Conservation (phyloP, 2,113 vertebrate species). For the Pseudopodoces humilis region DNA sequence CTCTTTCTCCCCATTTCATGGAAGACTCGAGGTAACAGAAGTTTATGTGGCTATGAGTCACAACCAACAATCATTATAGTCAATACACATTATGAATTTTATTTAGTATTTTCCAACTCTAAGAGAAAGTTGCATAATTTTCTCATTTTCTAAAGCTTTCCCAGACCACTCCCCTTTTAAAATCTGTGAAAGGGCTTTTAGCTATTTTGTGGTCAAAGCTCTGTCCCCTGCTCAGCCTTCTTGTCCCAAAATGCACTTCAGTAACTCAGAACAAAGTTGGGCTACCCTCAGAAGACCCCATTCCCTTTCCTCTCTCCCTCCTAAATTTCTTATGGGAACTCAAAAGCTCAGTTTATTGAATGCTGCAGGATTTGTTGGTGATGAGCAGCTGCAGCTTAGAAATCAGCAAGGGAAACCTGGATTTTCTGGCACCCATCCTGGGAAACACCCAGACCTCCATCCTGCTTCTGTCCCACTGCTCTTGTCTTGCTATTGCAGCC, state of each 20-base stretch:
- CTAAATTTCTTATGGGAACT: not conserved
- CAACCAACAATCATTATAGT: not conserved
- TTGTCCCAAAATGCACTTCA: not conserved
- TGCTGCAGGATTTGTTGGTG: not conserved
- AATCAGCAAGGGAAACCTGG: not conserved
- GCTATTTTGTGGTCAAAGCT: conserved; percentile 32
- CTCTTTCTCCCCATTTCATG: not conserved
- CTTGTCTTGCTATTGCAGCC: not conserved
- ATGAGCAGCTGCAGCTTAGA: not conserved
- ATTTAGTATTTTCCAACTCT: conserved; percentile 21
- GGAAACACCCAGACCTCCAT: not conserved
- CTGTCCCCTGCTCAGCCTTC: not conserved
- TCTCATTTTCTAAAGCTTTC: conserved; percentile 36
- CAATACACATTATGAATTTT: not conserved
- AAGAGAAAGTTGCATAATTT: conserved; percentile 22
- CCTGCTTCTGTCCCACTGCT: not conserved
- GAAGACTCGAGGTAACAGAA: conserved; percentile 21
- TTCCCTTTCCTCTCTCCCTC: not conserved
- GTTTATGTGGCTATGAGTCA: conserved; percentile 59
- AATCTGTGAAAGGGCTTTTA: not conserved
- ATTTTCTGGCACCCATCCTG: not conserved
- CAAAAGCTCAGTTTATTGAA: not conserved
- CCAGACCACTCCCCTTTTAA: conserved; percentile 19
- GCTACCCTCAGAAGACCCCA: not conserved
- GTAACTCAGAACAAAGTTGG: not conserved